Base-by-base conservation (phyloP, 2,113 vertebrate species). In the Apteryx mantelli region DNA sequence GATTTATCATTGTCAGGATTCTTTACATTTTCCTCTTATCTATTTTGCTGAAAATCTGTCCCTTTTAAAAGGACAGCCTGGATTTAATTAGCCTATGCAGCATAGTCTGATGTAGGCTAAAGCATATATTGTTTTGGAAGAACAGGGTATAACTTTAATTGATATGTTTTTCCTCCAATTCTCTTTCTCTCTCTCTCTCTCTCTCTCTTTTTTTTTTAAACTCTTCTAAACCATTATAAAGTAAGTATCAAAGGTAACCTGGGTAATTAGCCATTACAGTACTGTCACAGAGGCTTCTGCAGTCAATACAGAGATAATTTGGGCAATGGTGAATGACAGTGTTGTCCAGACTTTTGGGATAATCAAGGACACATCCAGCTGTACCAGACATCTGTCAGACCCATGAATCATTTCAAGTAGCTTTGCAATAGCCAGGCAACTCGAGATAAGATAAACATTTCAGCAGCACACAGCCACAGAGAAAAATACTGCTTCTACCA, bases 291-390 rank as follows among this genome's bases (percentile, higher is more conserved):
- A 99, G 99, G 99, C 99, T 99, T 99, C 99, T 98, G 98, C 99
- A 99, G 99, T 99, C 99, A 99, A 99, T 99, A 99, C 98, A 99
- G 99, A 99, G 99, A 99, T 99, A 99, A 99, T 99, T 99, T 99
- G 99, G 99, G 99, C 99, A 99, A 99, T 99, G 99, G 99, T 99
- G 99, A 99, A 99, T 99, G 99, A 99, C 99, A 99, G 99, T 98
- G 96, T 99, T 99, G 99, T 99, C 99, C 99, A 99, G 99, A 99
- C 99, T 99, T 99, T 99, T 99, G 99, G 99, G 98, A 99, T 99
- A 99, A 99, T 99, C 99, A 99, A 99, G 99, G 99, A 99, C 99
- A 99, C 99, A 99, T 99, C 99, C 99, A 99, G 99, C 99, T 99
- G 99, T 98, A 99, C 99, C 98, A 99, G 99, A 99, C 99, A 99